phyloP scores from a whole-genome alignment of 2,113 vertebrate species.

The Pterocles orientalis region DNA sequence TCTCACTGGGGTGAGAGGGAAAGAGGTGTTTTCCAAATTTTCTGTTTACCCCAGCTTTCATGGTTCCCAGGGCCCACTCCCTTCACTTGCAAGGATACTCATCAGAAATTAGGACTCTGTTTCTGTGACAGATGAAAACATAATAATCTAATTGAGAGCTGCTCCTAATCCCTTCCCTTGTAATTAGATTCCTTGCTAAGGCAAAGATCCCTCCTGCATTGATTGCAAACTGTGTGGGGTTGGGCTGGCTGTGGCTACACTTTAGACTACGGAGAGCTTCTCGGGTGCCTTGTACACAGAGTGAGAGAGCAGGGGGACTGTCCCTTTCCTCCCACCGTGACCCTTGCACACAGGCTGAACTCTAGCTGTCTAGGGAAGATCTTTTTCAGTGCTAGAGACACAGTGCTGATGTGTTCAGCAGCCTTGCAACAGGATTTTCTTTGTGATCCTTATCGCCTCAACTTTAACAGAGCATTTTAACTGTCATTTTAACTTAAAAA shows the following conservation, averaged over 20 bases:
- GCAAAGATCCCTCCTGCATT: not conserved
- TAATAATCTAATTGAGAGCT: not conserved
- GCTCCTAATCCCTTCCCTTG: not conserved
- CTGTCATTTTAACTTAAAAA: not conserved
- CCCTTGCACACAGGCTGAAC: not conserved
- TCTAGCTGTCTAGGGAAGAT: not conserved
- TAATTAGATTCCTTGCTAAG: not conserved
- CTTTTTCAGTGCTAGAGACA: not conserved
- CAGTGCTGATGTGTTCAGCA: no score
- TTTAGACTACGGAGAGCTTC: not conserved
- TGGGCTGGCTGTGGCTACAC: not conserved
- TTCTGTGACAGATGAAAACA: not conserved
- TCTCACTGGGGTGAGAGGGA: not conserved
- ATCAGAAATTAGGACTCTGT: not conserved
- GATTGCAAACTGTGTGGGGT: not conserved
- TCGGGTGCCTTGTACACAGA: no score
- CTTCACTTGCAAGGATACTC: not conserved
- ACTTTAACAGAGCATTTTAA: not conserved
- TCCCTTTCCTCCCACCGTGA: no score
- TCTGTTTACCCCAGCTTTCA: not conserved
- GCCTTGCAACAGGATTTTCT: not conserved
- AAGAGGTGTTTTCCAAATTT: not conserved
- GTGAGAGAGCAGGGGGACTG: no score
- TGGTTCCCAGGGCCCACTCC: not conserved
- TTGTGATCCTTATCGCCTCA: not conserved